Conservation (phyloP, 2,113 vertebrate genomes). For the Apeltes quadracus region DNA sequence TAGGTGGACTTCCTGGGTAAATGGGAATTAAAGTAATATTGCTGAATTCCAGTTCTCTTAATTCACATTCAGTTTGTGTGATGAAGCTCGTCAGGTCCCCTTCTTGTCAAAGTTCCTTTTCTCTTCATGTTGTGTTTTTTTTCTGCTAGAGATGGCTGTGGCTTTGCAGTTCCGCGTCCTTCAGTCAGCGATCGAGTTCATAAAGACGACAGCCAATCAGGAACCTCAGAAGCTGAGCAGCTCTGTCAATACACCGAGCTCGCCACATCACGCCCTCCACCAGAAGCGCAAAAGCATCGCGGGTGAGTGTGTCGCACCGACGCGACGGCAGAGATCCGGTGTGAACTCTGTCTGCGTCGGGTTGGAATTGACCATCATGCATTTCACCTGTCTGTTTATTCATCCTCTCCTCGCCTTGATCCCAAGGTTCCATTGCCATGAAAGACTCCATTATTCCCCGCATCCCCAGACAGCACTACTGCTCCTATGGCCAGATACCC, state of each 20-base stretch:
- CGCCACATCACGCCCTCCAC: conserved; percentile 80
- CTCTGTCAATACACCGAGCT: conserved; percentile 67
- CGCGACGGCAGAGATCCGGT: neutral
- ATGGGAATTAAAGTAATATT: neutral
- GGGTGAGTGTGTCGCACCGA: conserved; percentile 79
- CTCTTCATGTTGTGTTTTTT: conserved; percentile 5
- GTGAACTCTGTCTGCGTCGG: neutral
- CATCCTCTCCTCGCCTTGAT: conserved; percentile 56
- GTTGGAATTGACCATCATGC: neutral
- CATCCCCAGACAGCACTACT: conserved; percentile 81
- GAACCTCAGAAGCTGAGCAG: conserved; percentile 82
- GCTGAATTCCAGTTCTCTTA: neutral
- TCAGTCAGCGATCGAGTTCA: conserved; percentile 92
- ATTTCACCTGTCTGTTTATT: conserved; percentile 35
- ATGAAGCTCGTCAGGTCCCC: neutral
- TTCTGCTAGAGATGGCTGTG: conserved; percentile 89
- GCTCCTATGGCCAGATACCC: conserved; percentile 81
- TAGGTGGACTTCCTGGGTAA: no score
- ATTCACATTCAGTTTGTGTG: neutral
- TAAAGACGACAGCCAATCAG: conserved; percentile 90
- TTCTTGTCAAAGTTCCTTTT: neutral
- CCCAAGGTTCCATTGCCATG: conserved; percentile 87
- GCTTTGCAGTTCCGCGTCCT: conserved; percentile 92
- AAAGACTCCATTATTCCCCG: conserved; percentile 86
- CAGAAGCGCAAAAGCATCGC: conserved; percentile 92